Conservation (phyloP, 2,888 invertebrate genomes). For the Octonoba sinensis region DNA sequence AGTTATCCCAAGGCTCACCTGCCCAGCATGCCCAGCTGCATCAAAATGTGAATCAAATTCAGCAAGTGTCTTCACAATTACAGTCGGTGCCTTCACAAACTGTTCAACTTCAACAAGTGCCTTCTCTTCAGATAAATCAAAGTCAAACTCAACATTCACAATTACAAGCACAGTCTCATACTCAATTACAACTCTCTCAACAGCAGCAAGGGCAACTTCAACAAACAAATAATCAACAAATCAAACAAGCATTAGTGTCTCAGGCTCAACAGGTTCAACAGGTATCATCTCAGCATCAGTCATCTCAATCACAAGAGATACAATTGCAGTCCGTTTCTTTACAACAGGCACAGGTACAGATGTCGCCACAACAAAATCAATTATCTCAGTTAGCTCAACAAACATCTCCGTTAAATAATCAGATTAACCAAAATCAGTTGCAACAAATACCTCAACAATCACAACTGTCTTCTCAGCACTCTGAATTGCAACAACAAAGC, state of each 20-base stretch:
- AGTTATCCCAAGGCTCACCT: conserved; percentile 44
- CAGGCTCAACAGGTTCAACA: neutral
- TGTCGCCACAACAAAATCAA: conserved; percentile 24
- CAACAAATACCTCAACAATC: conserved; percentile 11
- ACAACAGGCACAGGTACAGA: conserved; percentile 24
- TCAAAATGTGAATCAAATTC: conserved; percentile 5
- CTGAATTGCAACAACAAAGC: conserved; percentile 21
- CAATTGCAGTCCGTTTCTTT: conserved; percentile 4
- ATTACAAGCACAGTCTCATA: conserved; percentile 4
- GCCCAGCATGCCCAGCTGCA: conserved; percentile 27
- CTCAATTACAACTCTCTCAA: conserved; percentile 28
- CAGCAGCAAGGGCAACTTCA: conserved; percentile 43
- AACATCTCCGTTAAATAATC: conserved; percentile 8
- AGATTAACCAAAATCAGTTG: conserved; percentile 20
- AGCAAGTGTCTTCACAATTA: conserved; percentile 27
- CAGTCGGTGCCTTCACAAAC: conserved; percentile 21
- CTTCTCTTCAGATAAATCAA: conserved; percentile 29
- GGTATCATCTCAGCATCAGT: neutral
- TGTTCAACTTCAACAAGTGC: conserved; percentile 31
- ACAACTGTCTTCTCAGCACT: conserved; percentile 26
- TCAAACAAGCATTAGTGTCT: neutral
- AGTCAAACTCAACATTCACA: conserved; percentile 2
- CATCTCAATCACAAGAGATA: conserved; percentile 12
- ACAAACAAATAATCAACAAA: conserved; percentile 4
- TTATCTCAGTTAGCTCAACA: conserved; percentile 11